Conservation (phyloP, 2,797 vertebrate species). For the Crocodylus rhombifer region DNA sequence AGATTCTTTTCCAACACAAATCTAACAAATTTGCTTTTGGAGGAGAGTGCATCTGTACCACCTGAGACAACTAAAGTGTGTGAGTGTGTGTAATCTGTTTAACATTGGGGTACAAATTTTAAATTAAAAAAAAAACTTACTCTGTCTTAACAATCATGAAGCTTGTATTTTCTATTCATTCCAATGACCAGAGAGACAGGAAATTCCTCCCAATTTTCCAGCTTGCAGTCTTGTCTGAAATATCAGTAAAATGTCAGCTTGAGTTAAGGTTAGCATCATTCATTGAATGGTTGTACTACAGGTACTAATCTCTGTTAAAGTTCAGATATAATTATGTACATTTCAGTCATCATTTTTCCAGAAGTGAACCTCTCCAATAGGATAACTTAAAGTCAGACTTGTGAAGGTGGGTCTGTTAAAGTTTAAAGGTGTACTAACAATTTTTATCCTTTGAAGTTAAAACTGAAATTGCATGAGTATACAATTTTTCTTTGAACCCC, state of each 20-base stretch:
- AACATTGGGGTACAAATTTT: background rate
- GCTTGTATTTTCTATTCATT: background rate
- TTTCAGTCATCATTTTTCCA: background rate
- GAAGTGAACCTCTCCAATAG: background rate
- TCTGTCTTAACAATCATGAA: background rate
- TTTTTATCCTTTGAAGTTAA: background rate
- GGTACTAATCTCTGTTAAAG: background rate
- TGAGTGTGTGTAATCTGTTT: background rate
- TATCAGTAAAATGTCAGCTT: background rate
- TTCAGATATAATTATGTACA: background rate
- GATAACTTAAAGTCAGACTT: background rate
- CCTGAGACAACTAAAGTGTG: background rate
- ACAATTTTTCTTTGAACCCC: background rate
- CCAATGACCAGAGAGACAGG: background rate
- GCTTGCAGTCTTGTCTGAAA: background rate
- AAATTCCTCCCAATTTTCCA: background rate
- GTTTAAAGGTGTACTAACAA: background rate
- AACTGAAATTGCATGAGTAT: background rate
- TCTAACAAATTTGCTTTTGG: background rate
- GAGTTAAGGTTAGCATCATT: background rate
- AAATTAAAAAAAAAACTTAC: background rate
- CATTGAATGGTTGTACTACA: background rate
- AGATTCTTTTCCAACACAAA: background rate
- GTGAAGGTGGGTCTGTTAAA: rapidly evolving
- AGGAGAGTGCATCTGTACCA: background rate